A percentile compares a stretch with the other conserved stretches of the same genome.
These are phyloP conservation scores for Agrotis puta DNA, from an alignment of 2,888 invertebrate genomes.

Conservation along the genomic window DNA sequence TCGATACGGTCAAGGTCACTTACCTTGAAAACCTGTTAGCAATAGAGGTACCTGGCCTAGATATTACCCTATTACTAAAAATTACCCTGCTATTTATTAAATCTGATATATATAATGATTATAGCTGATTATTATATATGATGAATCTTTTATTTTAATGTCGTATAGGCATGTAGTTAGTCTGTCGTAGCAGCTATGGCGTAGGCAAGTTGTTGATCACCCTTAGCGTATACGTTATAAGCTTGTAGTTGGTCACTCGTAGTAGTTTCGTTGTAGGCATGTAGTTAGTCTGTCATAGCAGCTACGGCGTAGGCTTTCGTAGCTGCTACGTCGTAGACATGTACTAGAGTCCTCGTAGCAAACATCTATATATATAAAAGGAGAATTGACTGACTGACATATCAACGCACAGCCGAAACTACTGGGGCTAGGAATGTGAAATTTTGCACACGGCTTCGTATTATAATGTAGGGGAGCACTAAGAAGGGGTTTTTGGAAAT, in stretches of 20 bases:
- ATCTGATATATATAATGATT: no score
- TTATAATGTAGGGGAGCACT: no score
- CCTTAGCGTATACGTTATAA: no score
- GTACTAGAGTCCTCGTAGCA: background rate
- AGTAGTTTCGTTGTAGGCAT: background rate
- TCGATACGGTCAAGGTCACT: slow-evolving; percentile 17
- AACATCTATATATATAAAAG: no score
- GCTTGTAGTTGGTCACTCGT: background rate
- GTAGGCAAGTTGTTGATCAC: no score
- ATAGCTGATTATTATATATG: no score
- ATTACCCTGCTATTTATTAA: slow-evolving; percentile 10
- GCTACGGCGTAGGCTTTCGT: background rate
- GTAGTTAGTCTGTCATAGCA: background rate
- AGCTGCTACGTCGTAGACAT: background rate
- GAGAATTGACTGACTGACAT: no score
- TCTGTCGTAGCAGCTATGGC: background rate
- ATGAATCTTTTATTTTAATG: background rate
- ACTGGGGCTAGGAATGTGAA: no score
- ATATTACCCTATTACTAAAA: slow-evolving; percentile 4
- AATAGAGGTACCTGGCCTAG: slow-evolving; percentile 5
- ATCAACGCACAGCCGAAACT: no score
- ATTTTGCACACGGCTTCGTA: no score
- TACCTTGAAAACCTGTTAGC: background rate
- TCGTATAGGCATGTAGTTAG: slow-evolving; percentile 4
- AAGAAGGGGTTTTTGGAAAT: no score